Conservation (phyloP, 2,888 invertebrate genomes). For the Rapana venosa region DNA sequence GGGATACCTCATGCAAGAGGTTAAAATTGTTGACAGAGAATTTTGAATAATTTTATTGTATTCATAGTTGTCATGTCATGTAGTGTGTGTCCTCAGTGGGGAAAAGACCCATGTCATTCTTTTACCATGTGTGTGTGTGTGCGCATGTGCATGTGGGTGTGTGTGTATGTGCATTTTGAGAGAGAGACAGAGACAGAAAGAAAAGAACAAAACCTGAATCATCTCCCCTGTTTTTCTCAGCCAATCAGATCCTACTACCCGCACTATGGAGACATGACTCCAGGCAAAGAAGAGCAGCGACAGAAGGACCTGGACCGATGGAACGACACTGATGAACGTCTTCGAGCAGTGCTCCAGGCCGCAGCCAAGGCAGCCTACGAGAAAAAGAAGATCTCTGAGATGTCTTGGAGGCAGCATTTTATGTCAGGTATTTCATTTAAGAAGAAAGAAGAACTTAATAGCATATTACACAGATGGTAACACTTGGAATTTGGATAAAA, state of each 20-base stretch:
- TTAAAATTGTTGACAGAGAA: too few species aligned
- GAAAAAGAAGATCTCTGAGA: conserved; percentile 56
- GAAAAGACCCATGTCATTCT: too few species aligned
- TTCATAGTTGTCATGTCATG: too few species aligned
- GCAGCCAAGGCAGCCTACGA: conserved; percentile 58
- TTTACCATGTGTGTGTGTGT: neutral
- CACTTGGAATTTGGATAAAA: too few species aligned
- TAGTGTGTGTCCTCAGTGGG: too few species aligned
- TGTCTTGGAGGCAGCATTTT: conserved; percentile 60
- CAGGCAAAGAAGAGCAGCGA: conserved; percentile 61
- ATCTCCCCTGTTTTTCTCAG: conserved; percentile 49
- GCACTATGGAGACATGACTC: conserved; percentile 65
- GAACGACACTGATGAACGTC: conserved; percentile 54
- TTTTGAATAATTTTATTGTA: too few species aligned
- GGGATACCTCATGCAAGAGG: too few species aligned
- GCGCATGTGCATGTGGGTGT: neutral
- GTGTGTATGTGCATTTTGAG: neutral
- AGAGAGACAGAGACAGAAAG: too few species aligned
- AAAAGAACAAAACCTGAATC: neutral
- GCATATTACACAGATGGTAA: too few species aligned
- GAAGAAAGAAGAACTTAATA: too few species aligned
- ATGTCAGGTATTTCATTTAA: conserved; percentile 64
- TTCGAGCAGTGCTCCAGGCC: conserved; percentile 58
- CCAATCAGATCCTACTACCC: conserved; percentile 68
- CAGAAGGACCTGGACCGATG: conserved; percentile 60